Percentiles rank a stretch among this genome's conserved stretches.
phyloP scores from a whole-genome alignment of 1,140 invertebrate genomes.

The Mycetomoellerius zeteki region DNA sequence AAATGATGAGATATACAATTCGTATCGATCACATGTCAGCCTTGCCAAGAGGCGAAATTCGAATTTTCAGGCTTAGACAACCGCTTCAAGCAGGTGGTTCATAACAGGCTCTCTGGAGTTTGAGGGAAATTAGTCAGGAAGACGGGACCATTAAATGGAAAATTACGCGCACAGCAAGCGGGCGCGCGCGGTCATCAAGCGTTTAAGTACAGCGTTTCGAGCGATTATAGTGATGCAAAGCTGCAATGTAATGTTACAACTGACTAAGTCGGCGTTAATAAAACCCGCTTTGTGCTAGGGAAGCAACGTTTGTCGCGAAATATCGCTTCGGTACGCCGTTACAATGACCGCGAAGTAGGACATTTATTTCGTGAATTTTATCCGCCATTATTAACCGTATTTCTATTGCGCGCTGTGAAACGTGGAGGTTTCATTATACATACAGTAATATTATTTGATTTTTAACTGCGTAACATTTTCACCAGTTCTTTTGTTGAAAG shows the following conservation, averaged over 20 bases:
- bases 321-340: not conserved
- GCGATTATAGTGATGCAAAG: conserved; percentile 43
- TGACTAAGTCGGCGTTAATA: conserved; percentile 48
- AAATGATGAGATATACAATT: not conserved
- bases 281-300: not conserved
- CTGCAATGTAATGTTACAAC: conserved; percentile 34
- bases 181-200: conserved; percentile 44
- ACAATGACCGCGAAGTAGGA: conserved; percentile 22
- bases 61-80: conserved; percentile 35
- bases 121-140: conserved; percentile 67
- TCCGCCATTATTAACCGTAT: conserved; percentile 34
- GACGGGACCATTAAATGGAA: conserved; percentile 61
- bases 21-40: not conserved
- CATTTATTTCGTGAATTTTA: conserved; percentile 40
- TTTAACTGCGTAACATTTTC: not conserved
- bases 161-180: conserved; percentile 53
- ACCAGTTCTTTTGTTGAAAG: not conserved
- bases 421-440: not conserved
- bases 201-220: conserved; percentile 49
- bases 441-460: conserved; percentile 16
- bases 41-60: not conserved
- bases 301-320: conserved; percentile 14
- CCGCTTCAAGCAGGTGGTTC: conserved; percentile 64
- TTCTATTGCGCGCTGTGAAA: not conserved
- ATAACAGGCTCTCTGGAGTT: conserved; percentile 37